Evolutionary conservation across 2,113 vertebrate genomes (phyloP).

Genomic region (Neogale vison): DNA sequence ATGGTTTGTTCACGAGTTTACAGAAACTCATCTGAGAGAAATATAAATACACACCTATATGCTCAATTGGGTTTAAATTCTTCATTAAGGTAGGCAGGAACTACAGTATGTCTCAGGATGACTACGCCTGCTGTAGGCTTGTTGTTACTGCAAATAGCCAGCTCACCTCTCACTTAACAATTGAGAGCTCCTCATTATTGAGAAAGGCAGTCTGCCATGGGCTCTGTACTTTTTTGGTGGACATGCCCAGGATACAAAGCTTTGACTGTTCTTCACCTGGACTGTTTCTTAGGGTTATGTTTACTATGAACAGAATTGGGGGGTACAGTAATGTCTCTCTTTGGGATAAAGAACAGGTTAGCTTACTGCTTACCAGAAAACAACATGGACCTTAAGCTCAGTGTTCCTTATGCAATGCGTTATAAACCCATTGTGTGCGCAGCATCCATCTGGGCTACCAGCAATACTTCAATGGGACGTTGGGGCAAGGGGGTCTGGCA

Average conservation of each 20-base stretch:
- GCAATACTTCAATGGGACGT: background rate
- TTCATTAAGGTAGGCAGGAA: background rate
- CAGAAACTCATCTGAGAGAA: conserved; percentile 31
- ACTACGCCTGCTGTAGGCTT: background rate
- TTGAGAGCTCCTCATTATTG: background rate
- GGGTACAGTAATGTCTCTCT: background rate
- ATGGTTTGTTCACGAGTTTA: background rate
- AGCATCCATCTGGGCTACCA: background rate
- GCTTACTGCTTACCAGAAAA: background rate
- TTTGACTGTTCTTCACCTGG: background rate
- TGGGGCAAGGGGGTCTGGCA: background rate
- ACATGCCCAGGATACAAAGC: background rate
- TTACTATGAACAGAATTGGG: background rate
- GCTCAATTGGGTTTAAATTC: background rate
- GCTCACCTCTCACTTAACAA: background rate
- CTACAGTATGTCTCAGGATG: background rate
- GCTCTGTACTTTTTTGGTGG: background rate
- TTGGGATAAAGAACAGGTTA: background rate
- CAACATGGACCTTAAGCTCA: background rate
- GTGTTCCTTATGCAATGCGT: background rate
- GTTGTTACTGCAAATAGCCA: background rate
- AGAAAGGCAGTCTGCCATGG: background rate
- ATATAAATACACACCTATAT: background rate
- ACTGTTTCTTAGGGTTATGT: background rate
- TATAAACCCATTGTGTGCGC: background rate